Base-by-base conservation (phyloP, 2,797 vertebrate species). In the Anguilla obscura region DNA sequence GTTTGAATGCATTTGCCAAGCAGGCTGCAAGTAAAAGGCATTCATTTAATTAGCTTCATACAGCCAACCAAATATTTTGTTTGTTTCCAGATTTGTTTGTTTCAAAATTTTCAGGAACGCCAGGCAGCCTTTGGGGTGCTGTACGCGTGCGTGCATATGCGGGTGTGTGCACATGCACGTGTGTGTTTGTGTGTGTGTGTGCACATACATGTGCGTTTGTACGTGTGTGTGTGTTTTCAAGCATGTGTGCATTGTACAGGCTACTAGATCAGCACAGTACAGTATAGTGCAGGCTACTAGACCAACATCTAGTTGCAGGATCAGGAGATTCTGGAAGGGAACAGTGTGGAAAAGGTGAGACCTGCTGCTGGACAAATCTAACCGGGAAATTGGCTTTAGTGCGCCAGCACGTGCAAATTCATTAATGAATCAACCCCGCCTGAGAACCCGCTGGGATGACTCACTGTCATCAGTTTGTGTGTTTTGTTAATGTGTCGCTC, bases 371-470 rank as follows among this genome's bases (percentile, higher is more conserved):
- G 18, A 63, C 14, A 60, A 85, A 85, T 45, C 21, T 21, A 54
- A 33, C 54, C 10, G 8, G 54, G 58, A 63, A 85, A 63, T 14
- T 36, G 82, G 84, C 58, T 84, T 58, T 18, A 6, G 50, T 84
- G 50, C 18, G 30, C 14, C 83, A 58, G 50, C 83, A 84, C 52
- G 83, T 84, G 52, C 50, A 60, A 84, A 79, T 87, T 88, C 89
- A 93, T 88, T 84, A 90, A 84, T 60, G 90, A 92, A 92, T 90
- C 85, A 88, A 90, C 88, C 87, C 89, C 18, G n/a, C 6, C 84
- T 36, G 56, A 60, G 54, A 40, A 45, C 58, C 56, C 58, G 16
- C 27, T 5, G 6, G 18, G 8, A 63, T 60, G 33, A 60, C 36
- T 45, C 52, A 63, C 50, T 58, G 58, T 24, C 33, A 14, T 56